phyloP scores from a whole-genome alignment of 1,140 invertebrate species.

The Sitodiplosis mosellana region DNA sequence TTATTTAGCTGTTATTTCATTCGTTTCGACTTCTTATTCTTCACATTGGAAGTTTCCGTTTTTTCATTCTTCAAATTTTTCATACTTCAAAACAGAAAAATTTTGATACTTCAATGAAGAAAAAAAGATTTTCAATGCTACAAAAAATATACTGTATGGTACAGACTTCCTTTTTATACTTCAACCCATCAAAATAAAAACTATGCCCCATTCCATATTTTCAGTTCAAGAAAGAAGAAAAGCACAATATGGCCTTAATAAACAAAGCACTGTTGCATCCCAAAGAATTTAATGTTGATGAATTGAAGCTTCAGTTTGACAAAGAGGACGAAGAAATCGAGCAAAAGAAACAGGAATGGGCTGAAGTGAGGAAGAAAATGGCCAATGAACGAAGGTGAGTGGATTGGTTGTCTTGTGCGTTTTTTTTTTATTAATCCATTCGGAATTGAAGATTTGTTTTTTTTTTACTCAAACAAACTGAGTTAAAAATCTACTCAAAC shows the following conservation, averaged over 20 bases:
- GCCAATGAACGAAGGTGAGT: not conserved
- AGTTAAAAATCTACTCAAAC: not conserved
- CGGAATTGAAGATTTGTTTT: not conserved
- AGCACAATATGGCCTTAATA: slow-evolving; percentile 21
- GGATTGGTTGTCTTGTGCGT: too few species aligned
- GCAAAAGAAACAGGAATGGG: slow-evolving; percentile 5
- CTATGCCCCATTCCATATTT: too few species aligned
- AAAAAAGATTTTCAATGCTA: too few species aligned
- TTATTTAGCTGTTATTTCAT: too few species aligned
- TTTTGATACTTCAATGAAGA: too few species aligned
- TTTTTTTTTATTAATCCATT: not conserved
- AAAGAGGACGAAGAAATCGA: slow-evolving; percentile 19
- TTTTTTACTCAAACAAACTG: not conserved
- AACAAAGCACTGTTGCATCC: slow-evolving; percentile 28
- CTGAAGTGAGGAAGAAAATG: not conserved
- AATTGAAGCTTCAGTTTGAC: slow-evolving; percentile 25
- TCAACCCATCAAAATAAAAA: too few species aligned
- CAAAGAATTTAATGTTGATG: slow-evolving; percentile 26
- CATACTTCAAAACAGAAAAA: too few species aligned
- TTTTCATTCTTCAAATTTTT: too few species aligned
- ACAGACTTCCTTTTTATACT: too few species aligned
- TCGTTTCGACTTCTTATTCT: too few species aligned
- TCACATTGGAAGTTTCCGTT: too few species aligned
- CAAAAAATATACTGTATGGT: too few species aligned
- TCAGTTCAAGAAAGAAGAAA: slow-evolving; percentile 31